Percentiles rank a stretch among this genome's conserved stretches.
phyloP scores from a whole-genome alignment of 2,888 invertebrate genomes.

The Philhelius pedissequus region DNA sequence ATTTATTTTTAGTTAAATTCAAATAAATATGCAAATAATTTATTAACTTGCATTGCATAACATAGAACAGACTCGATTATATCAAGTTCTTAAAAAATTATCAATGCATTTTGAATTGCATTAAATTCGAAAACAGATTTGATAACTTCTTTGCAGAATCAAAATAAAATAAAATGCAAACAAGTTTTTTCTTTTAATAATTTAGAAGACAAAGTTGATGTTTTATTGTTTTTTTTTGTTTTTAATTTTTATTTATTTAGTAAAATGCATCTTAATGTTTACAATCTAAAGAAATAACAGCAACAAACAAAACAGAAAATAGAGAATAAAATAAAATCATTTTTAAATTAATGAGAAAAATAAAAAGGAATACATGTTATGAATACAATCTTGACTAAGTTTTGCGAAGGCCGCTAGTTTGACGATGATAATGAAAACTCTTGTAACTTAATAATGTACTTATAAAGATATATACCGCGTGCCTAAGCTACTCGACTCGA shows the following conservation, averaged over 20 bases:
- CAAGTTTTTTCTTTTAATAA: constrained; percentile 10
- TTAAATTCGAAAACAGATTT: background rate
- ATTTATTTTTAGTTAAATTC: no score
- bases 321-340: constrained; percentile 44
- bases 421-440: constrained; percentile 9
- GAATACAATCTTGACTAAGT: constrained; percentile 43
- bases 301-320: constrained; percentile 54
- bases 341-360: constrained; percentile 41
- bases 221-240: constrained; percentile 32
- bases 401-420: constrained; percentile 11
- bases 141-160: background rate
- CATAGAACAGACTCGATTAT: no score
- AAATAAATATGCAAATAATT: no score
- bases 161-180: background rate
- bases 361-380: constrained; percentile 56
- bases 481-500: constrained; percentile 33
- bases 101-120: background rate
- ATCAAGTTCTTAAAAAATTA: background rate
- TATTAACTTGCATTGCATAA: no score
- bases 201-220: constrained; percentile 20
- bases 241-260: constrained; percentile 60
- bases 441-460: constrained; percentile 5
- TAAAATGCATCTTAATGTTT: constrained; percentile 68
- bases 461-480: constrained; percentile 33
- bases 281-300: constrained; percentile 62